These are phyloP conservation scores for Aphelenchoides besseyi DNA, from an alignment of 1,140 invertebrate genomes.

Conservation along the genomic window DNA sequence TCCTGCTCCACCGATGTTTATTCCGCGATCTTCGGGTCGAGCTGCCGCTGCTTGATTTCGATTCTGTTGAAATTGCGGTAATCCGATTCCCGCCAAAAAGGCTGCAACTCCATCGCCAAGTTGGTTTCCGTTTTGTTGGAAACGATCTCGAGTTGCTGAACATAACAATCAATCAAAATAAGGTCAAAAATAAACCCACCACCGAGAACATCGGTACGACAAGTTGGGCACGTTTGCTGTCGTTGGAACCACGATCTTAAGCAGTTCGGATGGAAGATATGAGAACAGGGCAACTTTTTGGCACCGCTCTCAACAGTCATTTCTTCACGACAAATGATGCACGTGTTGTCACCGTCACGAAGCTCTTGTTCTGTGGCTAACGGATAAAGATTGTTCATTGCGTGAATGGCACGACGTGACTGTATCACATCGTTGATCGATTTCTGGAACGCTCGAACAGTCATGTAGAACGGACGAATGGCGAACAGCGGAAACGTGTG, in stretches of 20 bases:
- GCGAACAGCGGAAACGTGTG: conserved; percentile 97
- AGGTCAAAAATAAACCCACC: too few species aligned
- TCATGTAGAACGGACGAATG: conserved; percentile 96
- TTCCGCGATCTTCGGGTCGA: conserved; percentile 14
- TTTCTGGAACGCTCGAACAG: conserved; percentile 93
- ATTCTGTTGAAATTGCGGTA: conserved; percentile 10
- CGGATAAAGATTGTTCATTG: conserved; percentile 70
- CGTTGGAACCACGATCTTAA: conserved; percentile 98
- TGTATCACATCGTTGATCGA: conserved; percentile 94
- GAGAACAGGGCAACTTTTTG: conserved; percentile 97
- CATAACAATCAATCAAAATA: too few species aligned
- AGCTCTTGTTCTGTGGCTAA: conserved; percentile 86
- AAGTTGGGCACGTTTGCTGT: conserved; percentile 98
- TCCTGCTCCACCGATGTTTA: conserved; percentile 16
- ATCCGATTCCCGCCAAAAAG: neutral
- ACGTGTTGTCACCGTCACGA: conserved; percentile 80
- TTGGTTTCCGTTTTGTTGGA: neutral
- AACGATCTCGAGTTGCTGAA: neutral
- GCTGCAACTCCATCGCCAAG: neutral
- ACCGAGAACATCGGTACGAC: conserved; percentile 87
- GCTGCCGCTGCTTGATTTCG: neutral
- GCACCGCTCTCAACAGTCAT: conserved; percentile 72
- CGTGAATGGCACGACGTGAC: conserved; percentile 76
- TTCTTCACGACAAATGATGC: conserved; percentile 95
- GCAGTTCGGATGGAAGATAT: conserved; percentile 97